Base-by-base conservation (phyloP, 1,140 invertebrate species). In the Archivesica marissinica region DNA sequence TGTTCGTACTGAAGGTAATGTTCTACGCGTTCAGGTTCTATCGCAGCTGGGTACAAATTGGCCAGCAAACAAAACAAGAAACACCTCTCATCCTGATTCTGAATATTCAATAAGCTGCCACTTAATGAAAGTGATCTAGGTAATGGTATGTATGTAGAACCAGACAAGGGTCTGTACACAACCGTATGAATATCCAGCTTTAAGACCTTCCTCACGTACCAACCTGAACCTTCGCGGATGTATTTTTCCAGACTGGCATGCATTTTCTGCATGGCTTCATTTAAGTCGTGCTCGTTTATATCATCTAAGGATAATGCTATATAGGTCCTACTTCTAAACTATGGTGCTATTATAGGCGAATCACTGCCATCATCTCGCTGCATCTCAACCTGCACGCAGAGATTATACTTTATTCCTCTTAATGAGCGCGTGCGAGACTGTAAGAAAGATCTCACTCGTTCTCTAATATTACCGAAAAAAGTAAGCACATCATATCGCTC, bases 261-360 rank as follows among this genome's bases (percentile, higher is more conserved):
- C 70, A 74, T 74, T n/a, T 77, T 59, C 41, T 77, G 74, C 54
- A 77, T 56, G 17, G 76, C 76, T 20, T 78, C 59, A 50, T 78
- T 78, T 6, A 78, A 64, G 11, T 78, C 56, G 47, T 78, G 76
- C n/a, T 78, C 76, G 28, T 64, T 64, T 39, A 38, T 20, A 61
- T 61, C 59, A 20, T 78, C 59, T 30, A 30, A 54, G 2, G 76
- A 78, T 23, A 78, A 44, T 4, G 38, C 44, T 23, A 35, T 30
- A 25, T 78, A 78, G 9, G 76, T 64, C 13, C 44, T 17, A 28
- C 76, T 78, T 33, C 76, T 41, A 80, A 80, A 80, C 33, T 61
- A 70, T 23, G 78, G 78, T 35, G 39, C 25, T 70, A 44, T 15
- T n/a, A 38, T 25, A 28, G 30, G 38, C 4, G 39, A 41, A 7